phyloP scores from a whole-genome alignment of 2,888 invertebrate genomes.

The Margaritifera margaritifera region DNA sequence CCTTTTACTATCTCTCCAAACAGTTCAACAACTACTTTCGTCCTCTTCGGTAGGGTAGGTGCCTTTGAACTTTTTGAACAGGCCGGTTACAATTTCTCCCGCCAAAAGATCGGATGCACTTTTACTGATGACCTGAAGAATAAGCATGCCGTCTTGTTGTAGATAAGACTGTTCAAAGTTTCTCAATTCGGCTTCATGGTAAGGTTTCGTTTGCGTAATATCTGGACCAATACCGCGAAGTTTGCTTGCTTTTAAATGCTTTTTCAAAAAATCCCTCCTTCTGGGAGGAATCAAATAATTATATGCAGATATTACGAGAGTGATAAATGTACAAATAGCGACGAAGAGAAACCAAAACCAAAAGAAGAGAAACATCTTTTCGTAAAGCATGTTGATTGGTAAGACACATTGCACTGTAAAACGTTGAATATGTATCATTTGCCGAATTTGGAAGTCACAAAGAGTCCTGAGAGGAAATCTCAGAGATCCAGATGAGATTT shows the following conservation, averaged over 20 bases:
- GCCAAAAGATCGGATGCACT: neutral
- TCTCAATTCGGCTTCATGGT: conserved; percentile 13
- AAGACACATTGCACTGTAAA: conserved; percentile 46
- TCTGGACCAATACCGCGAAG: conserved; percentile 9
- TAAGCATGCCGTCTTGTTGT: conserved; percentile 25
- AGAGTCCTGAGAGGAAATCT: conserved; percentile 48
- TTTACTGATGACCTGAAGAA: conserved; percentile 17
- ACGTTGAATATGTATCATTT: conserved; percentile 36
- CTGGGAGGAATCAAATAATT: conserved; percentile 9
- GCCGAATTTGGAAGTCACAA: conserved; percentile 47
- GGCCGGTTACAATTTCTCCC: too few species aligned
- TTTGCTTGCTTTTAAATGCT: conserved; percentile 23
- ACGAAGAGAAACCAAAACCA: conserved; percentile 46
- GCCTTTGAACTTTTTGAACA: too few species aligned
- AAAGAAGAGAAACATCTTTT: conserved; percentile 43
- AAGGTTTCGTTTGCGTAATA: conserved; percentile 13
- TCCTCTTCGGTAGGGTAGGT: too few species aligned
- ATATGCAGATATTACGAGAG: conserved; percentile 15
- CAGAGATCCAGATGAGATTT: conserved; percentile 10
- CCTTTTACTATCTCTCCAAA: too few species aligned
- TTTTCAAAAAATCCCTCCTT: conserved; percentile 23
- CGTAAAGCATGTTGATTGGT: conserved; percentile 44
- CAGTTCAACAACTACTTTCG: too few species aligned
- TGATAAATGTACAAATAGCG: conserved; percentile 17
- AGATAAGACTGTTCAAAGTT: conserved; percentile 8